Evolutionary conservation across 1,140 invertebrate genomes (phyloP).

Genomic region (Dysdera silvatica): DNA sequence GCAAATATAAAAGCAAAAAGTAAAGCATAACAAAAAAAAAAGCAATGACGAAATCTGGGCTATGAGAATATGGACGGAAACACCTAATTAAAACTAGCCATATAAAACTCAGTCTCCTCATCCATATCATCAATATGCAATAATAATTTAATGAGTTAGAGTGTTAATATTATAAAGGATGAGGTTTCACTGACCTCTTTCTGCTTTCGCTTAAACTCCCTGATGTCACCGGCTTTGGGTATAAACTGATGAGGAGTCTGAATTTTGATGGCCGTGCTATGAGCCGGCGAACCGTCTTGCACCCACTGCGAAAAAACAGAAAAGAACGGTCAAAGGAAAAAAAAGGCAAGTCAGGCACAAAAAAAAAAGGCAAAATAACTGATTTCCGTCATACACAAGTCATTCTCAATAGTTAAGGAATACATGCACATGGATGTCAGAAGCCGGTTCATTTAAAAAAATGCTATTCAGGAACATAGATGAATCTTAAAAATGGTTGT

Average conservation of each 20-base stretch:
- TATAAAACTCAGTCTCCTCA: too few species aligned
- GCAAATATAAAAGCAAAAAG: too few species aligned
- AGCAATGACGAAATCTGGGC: too few species aligned
- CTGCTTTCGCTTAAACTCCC: conserved; percentile 94
- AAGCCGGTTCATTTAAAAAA: too few species aligned
- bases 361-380: conserved; percentile 14
- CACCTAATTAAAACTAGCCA: too few species aligned
- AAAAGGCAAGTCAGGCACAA: conserved; percentile 13
- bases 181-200: conserved; percentile 67
- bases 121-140: neutral
- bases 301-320: conserved; percentile 83
- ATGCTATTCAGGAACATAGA: too few species aligned
- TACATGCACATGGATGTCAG: too few species aligned
- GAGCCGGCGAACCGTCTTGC: conserved; percentile 80
- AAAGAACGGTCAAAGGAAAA: conserved; percentile 32
- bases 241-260: conserved; percentile 92
- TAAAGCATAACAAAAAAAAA: too few species aligned
- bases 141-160: neutral
- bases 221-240: conserved; percentile 88
- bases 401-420: too few species aligned
- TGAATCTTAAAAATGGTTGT: too few species aligned
- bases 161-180: conserved; percentile 5
- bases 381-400: too few species aligned
- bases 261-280: conserved; percentile 85
- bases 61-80: too few species aligned